These are phyloP conservation scores for Eulacestoma nigropectus DNA, from an alignment of 2,113 vertebrate species.

Conservation along the genomic window DNA sequence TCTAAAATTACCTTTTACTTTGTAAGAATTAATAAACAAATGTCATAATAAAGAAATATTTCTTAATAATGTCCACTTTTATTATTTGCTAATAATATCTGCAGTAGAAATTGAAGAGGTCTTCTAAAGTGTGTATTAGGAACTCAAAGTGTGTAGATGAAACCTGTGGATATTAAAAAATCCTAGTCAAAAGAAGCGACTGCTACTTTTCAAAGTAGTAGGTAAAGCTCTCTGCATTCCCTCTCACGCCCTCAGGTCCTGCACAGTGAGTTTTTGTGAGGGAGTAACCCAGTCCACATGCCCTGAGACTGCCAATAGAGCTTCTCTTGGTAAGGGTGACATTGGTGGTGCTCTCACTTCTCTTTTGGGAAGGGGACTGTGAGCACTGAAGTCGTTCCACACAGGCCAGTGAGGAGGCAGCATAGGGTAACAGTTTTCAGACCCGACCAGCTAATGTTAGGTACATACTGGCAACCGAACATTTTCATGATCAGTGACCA, in stretches of 20 bases:
- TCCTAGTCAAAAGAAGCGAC: neutral
- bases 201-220: neutral
- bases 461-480: neutral
- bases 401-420: neutral
- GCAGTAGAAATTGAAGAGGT: neutral
- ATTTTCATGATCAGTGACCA: neutral
- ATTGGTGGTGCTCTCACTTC: neutral
- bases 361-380: neutral
- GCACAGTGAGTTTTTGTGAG: neutral
- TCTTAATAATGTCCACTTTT: neutral
- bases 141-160: neutral
- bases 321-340: neutral
- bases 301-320: neutral
- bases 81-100: neutral
- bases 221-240: neutral
- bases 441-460: accelerated
- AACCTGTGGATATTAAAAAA: neutral
- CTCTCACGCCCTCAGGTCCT: neutral
- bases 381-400: neutral
- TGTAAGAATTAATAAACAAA: neutral
- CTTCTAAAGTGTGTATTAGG: neutral
- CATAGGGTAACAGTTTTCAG: neutral
- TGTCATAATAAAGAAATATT: neutral
- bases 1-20: neutral
- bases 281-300: accelerated